Percentiles rank a stretch among this genome's conserved stretches.
Conservation (phyloP, 2,888 invertebrate species). For the Bellardia pandia region DNA sequence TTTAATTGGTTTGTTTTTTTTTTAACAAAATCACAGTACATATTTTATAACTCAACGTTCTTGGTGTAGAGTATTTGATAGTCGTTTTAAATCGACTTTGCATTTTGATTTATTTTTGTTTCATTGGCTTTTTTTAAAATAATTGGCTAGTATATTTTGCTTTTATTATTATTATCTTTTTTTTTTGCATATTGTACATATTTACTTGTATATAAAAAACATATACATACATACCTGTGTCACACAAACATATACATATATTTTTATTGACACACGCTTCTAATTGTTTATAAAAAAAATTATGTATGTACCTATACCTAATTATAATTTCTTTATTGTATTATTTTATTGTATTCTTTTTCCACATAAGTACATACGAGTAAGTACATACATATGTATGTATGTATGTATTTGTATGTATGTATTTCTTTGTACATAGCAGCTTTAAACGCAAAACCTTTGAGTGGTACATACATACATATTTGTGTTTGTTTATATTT, state of each 20-base stretch:
- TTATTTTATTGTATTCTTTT: background rate
- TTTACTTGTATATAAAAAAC: slow-evolving; percentile 10
- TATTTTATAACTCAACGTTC: no score
- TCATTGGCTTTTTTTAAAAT: slow-evolving; percentile 49
- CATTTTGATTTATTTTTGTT: slow-evolving; percentile 34
- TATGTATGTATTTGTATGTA: background rate
- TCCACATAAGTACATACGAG: no score
- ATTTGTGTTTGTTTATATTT: slow-evolving; percentile 1
- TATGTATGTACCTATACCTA: background rate
- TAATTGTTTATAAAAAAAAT: background rate
- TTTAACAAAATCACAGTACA: no score
- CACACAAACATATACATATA: background rate
- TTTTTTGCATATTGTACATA: slow-evolving; percentile 33
- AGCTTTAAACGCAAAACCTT: slow-evolving; percentile 3
- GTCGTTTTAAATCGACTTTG: background rate
- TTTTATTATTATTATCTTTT: background rate
- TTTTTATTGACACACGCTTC: background rate
- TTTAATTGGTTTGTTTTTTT: no score
- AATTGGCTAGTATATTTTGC: slow-evolving; percentile 56
- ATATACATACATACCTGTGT: background rate
- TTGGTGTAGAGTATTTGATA: slow-evolving; percentile 35
- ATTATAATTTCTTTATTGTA: slow-evolving; percentile 15
- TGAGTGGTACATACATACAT: background rate
- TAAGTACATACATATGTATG: no score
- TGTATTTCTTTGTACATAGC: background rate